Percentiles rank a stretch among this genome's conserved stretches.
phyloP scores from a whole-genome alignment of 2,797 vertebrate species.

The Acestrorhynchus altus region DNA sequence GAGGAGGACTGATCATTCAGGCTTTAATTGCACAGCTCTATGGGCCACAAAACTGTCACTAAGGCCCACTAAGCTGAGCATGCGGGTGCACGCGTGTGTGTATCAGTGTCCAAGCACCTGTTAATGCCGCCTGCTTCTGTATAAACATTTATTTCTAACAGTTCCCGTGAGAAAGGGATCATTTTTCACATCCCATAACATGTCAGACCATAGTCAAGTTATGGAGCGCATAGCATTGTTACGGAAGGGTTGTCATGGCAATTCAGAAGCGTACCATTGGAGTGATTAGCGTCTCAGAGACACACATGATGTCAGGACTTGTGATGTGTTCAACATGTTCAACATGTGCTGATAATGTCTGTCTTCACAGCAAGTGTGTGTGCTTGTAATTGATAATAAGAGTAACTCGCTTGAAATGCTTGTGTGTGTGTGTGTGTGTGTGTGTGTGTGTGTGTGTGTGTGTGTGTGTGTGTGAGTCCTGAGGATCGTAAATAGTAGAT shows the following conservation, averaged over 20 bases:
- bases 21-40: not conserved
- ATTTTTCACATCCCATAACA: slow-evolving; percentile 17
- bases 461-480: slow-evolving; percentile 12
- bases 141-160: slow-evolving; percentile 34
- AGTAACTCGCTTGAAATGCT: not conserved
- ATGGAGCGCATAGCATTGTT: slow-evolving; percentile 18
- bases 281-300: not conserved
- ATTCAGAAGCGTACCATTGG: slow-evolving; percentile 26
- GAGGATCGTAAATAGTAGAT: slow-evolving; percentile 33
- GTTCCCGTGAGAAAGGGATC: slow-evolving; percentile 36
- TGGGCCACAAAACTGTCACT: not conserved
- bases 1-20: not conserved
- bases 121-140: slow-evolving; percentile 15
- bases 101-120: not conserved
- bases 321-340: slow-evolving; percentile 30
- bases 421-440: not conserved
- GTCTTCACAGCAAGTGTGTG: slow-evolving; percentile 13
- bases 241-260: slow-evolving; percentile 17
- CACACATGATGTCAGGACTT: not conserved
- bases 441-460: not conserved
- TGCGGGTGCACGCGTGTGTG: slow-evolving; percentile 2
- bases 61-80: not conserved
- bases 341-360: slow-evolving; percentile 36
- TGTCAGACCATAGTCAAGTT: slow-evolving; percentile 10
- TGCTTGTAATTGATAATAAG: slow-evolving; percentile 28